A percentile compares a stretch with the other conserved stretches of the same genome.
Conservation (phyloP, 2,797 vertebrate species). For the Melanotaenia nigrans region DNA sequence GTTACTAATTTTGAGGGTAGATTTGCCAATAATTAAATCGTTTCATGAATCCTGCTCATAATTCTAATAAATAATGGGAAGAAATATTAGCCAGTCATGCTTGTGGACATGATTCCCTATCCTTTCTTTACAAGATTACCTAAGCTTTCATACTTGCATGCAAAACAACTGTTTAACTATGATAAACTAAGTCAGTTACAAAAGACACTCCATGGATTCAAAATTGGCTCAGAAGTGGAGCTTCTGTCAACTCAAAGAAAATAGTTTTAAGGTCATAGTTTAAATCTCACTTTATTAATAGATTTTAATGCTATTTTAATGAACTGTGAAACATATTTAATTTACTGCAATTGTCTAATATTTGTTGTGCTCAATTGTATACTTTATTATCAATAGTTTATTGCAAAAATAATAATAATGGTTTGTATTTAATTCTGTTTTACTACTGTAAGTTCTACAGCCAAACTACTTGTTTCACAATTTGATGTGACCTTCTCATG, state of each 20-base stretch:
- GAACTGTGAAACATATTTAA: neutral
- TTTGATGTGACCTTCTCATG: conserved; percentile 19
- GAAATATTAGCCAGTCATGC: too few relatives aligned
- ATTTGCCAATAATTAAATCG: conserved; percentile 3
- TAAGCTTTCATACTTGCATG: neutral
- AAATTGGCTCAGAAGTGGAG: neutral
- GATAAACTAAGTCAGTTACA: neutral
- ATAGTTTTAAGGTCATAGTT: neutral
- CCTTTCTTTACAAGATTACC: neutral
- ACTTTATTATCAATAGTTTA: neutral
- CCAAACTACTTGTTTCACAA: neutral
- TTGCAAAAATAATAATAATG: neutral
- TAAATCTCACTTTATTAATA: neutral
- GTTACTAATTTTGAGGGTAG: neutral
- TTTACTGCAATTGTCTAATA: neutral
- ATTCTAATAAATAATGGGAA: too few relatives aligned
- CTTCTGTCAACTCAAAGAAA: neutral
- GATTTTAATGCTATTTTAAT: neutral
- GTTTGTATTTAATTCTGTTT: neutral
- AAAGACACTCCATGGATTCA: neutral
- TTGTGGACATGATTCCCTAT: neutral
- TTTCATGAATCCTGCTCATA: neutral
- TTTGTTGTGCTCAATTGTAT: neutral
- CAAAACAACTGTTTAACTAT: conserved; percentile 2
- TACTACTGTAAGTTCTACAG: neutral